Conservation (phyloP, 2,113 vertebrate genomes). For the Hippoglossus stenolepis region DNA sequence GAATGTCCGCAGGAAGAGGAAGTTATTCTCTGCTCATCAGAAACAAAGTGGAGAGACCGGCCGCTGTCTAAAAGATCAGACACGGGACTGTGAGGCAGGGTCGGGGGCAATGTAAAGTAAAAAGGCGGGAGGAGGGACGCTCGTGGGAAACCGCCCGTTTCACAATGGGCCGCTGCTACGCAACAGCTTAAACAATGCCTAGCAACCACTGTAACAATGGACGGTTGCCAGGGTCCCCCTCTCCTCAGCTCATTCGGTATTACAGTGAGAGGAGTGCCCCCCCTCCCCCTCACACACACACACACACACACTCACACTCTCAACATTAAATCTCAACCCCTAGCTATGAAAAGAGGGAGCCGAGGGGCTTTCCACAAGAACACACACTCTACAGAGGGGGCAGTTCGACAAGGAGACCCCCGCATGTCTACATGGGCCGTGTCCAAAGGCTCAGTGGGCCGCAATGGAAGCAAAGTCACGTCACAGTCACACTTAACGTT, state of each 20-base stretch:
- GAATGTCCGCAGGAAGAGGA: conserved; percentile 49
- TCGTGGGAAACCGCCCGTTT: conserved; percentile 74
- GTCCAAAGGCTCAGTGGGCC: too few relatives aligned
- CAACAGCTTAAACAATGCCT: conserved; percentile 66
- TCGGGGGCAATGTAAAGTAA: conserved; percentile 5
- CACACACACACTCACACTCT: neutral
- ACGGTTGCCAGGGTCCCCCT: conserved; percentile 41
- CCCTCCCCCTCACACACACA: conserved; percentile 13
- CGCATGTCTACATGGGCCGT: too few relatives aligned
- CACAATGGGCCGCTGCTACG: conserved; percentile 72
- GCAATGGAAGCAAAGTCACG: too few relatives aligned
- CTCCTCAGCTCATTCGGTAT: conserved; percentile 48
- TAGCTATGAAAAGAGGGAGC: too few relatives aligned
- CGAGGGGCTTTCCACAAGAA: too few relatives aligned
- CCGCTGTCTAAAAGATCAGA: conserved; percentile 50
- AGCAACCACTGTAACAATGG: conserved; percentile 66
- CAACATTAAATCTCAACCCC: too few relatives aligned
- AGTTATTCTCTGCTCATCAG: conserved; percentile 44
- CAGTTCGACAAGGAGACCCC: too few relatives aligned
- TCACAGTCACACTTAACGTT: too few relatives aligned
- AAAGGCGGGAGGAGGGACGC: conserved; percentile 6
- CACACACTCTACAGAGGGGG: too few relatives aligned
- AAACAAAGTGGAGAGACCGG: conserved; percentile 33
- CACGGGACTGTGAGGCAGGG: conserved; percentile 29
- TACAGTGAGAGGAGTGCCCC: conserved; percentile 43